Conservation (phyloP, 2,888 invertebrate species). For the Brenthis daphne region DNA sequence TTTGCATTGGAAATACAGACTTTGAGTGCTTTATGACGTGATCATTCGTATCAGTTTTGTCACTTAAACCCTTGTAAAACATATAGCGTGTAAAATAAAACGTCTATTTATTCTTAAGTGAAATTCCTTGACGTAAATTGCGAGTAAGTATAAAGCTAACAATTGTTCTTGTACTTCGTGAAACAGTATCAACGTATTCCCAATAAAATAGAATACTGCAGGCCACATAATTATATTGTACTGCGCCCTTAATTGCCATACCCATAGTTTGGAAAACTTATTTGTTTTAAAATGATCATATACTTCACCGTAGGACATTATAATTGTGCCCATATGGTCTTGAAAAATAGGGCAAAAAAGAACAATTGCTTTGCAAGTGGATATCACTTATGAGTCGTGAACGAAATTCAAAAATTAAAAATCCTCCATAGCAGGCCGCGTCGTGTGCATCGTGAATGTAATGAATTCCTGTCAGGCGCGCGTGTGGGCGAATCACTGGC, state of each 20-base stretch:
- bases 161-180: constrained; percentile 34
- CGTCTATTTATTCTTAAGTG: constrained; percentile 37
- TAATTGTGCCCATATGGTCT: constrained; percentile 33
- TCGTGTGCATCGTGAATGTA: constrained; percentile 70
- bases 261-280: constrained; percentile 5
- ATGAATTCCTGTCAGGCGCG: constrained; percentile 80
- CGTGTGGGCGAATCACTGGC: constrained; percentile 74
- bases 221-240: background rate
- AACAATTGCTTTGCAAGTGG: constrained; percentile 39
- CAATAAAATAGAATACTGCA: constrained; percentile 1
- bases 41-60: constrained; percentile 36
- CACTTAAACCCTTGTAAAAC: constrained; percentile 33
- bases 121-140: constrained; percentile 39
- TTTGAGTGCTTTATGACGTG: constrained; percentile 38
- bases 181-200: constrained; percentile 20
- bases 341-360: constrained; percentile 34
- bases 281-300: constrained; percentile 27
- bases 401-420: constrained; percentile 53
- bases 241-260: background rate
- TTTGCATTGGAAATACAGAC: constrained; percentile 38
- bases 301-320: constrained; percentile 26
- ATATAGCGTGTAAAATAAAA: constrained; percentile 32
- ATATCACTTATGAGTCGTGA: constrained; percentile 43
- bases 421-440: constrained; percentile 47
- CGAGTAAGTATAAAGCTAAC: constrained; percentile 37